Conservation (phyloP, 2,797 vertebrate genomes). For the Avahi laniger region DNA sequence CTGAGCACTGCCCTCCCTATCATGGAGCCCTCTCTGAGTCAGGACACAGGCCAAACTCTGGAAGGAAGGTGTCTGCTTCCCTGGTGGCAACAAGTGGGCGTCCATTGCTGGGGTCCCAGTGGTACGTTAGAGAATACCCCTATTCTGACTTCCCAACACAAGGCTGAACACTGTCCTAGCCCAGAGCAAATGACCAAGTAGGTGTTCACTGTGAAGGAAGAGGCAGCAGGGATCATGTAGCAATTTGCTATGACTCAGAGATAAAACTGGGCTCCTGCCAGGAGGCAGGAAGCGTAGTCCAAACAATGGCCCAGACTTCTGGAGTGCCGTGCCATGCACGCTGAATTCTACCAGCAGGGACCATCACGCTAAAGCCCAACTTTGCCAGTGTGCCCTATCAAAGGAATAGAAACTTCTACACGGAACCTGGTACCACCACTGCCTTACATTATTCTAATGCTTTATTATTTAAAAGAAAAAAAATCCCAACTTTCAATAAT, state of each 20-base stretch:
- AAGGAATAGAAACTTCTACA: neutral
- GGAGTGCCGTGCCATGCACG: neutral
- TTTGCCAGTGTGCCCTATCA: neutral
- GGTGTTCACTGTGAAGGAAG: neutral
- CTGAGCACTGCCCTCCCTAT: neutral
- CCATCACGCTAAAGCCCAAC: neutral
- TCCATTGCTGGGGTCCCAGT: no score
- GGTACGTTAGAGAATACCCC: neutral
- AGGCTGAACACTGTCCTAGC: neutral
- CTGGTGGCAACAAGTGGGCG: neutral
- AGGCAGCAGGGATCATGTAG: neutral
- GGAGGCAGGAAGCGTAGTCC: neutral
- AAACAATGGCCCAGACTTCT: neutral
- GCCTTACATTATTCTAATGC: neutral
- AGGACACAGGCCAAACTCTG: neutral
- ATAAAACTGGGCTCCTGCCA: neutral
- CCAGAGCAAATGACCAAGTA: neutral
- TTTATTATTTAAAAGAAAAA: conserved; percentile 10
- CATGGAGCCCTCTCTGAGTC: neutral
- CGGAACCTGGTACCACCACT: neutral
- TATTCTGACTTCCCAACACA: neutral
- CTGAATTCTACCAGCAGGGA: neutral
- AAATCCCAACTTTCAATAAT: neutral
- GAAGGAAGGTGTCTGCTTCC: neutral
- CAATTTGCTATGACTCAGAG: neutral